These are phyloP conservation scores for Rotaria macrura DNA, from an alignment of 2,888 invertebrate species.

Conservation along the genomic window DNA sequence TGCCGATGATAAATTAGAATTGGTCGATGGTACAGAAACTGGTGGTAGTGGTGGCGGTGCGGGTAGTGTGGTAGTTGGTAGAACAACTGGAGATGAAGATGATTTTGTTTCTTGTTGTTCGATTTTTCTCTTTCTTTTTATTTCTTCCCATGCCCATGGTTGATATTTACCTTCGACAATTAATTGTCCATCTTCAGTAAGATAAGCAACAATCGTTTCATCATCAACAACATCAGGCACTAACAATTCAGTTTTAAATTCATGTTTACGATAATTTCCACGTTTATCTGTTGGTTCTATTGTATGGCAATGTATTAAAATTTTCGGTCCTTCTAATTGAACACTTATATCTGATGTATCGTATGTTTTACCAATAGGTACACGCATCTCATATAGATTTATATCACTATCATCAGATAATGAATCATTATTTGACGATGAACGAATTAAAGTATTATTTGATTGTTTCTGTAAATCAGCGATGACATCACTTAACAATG, in stretches of 20 bases:
- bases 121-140: background rate
- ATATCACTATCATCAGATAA: constrained; percentile 15
- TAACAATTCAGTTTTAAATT: constrained; percentile 12
- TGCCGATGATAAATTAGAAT: background rate
- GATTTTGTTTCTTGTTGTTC: background rate
- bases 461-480: background rate
- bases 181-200: constrained; percentile 20
- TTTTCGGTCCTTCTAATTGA: constrained; percentile 17
- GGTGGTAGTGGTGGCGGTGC: background rate
- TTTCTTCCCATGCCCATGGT: constrained; percentile 20
- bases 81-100: no score
- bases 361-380: constrained; percentile 7
- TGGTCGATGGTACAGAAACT: background rate
- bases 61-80: background rate
- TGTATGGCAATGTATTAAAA: background rate
- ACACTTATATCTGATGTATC: constrained; percentile 17
- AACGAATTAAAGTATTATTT: background rate
- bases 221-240: constrained; percentile 2
- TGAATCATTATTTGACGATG: background rate
- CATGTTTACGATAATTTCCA: constrained; percentile 21
- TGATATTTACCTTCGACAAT: constrained; percentile 20
- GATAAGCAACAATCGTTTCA: constrained; percentile 15
- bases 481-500: background rate
- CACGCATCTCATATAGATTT: constrained; percentile 1
- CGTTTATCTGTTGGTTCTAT: constrained; percentile 14